A percentile compares a stretch with the other conserved stretches of the same genome.
Conservation (phyloP, 2,888 invertebrate species). For the Cylindroiulus punctatus region DNA sequence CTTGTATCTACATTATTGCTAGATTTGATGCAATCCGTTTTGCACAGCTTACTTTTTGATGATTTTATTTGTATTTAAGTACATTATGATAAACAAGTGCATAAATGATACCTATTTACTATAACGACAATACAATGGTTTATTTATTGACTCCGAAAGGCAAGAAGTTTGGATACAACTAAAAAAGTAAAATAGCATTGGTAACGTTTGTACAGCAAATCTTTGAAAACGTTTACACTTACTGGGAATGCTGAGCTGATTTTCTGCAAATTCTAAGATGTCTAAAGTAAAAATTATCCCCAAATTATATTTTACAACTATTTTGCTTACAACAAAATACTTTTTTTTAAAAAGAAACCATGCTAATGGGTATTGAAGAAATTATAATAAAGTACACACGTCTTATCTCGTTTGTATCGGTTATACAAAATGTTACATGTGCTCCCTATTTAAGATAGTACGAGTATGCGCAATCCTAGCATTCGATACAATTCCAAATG, state of each 20-base stretch:
- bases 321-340: neutral
- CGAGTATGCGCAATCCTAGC: neutral
- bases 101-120: neutral
- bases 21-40: neutral
- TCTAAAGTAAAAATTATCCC: neutral
- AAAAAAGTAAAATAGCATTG: neutral
- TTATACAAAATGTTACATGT: no score
- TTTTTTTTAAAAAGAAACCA: neutral
- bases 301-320: neutral
- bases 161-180: neutral
- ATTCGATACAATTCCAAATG: no score
- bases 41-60: neutral
- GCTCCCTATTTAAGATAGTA: no score
- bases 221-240: neutral
- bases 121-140: neutral
- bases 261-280: no score
- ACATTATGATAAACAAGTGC: neutral
- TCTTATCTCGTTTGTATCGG: neutral
- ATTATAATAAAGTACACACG: neutral
- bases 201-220: neutral
- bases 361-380: neutral
- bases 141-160: neutral
- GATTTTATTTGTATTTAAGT: slow-evolving; percentile 28
- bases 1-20: neutral
- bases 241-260: neutral